A percentile compares a stretch with the other conserved stretches of the same genome.
Conservation (phyloP, 1,140 invertebrate genomes). For the Trichonephila inaurata region DNA sequence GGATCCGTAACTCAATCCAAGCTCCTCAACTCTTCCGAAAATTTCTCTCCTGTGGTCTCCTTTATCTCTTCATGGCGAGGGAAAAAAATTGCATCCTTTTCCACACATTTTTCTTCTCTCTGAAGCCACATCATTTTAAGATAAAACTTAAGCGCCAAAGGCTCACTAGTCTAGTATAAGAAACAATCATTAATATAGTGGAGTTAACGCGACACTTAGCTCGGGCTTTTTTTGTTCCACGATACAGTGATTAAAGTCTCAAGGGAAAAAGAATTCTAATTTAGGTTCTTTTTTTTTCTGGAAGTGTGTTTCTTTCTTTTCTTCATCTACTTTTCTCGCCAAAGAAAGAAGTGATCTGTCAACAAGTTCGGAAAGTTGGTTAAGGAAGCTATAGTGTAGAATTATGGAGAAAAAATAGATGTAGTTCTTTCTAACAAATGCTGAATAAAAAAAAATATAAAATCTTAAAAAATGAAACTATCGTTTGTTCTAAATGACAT, state of each 20-base stretch:
- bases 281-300: neutral
- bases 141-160: constrained; percentile 36
- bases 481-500: neutral
- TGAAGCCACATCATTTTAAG: constrained; percentile 41
- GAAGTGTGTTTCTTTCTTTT: constrained; percentile 10
- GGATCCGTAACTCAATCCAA: constrained; percentile 39
- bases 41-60: constrained; percentile 1
- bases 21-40: neutral
- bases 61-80: neutral
- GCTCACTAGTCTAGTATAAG: neutral
- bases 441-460: neutral
- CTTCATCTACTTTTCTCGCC: neutral
- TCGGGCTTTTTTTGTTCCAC: neutral
- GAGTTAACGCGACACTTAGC: constrained; percentile 34
- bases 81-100: constrained; percentile 11
- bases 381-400: neutral
- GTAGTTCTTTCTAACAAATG: neutral
- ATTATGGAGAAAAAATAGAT: neutral
- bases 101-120: constrained; percentile 33
- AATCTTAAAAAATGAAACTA: neutral
- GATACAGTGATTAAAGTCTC: constrained; percentile 50
- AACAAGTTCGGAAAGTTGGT: constrained; percentile 27
- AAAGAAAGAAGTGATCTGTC: constrained; percentile 15
- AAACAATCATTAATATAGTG: constrained; percentile 58
- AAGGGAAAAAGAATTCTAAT: constrained; percentile 5